Conservation (phyloP, 2,888 invertebrate genomes). For the Ceramica pisi region DNA sequence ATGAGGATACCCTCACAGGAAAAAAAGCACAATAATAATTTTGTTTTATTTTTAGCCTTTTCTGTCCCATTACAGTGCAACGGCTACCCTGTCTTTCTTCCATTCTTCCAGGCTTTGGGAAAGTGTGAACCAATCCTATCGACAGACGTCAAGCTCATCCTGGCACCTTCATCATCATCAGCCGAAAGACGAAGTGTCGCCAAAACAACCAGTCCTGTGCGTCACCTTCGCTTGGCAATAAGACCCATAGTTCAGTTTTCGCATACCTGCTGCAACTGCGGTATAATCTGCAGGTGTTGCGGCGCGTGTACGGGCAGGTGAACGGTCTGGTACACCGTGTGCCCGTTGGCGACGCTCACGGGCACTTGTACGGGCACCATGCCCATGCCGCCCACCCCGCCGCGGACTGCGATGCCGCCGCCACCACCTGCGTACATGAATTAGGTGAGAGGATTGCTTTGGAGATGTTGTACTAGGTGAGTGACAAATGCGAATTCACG, state of each 20-base stretch:
- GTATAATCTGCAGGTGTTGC: constrained; percentile 94
- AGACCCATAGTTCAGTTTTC: not conserved
- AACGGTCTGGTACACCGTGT: constrained; percentile 98
- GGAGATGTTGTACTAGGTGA: constrained; percentile 1
- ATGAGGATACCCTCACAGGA: not conserved
- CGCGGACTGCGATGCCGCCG: constrained; percentile 76
- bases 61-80: no score
- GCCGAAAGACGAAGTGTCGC: no score
- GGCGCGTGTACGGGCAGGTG: constrained; percentile 97
- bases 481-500: not conserved
- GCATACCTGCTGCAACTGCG: constrained; percentile 94
- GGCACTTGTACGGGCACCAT: constrained; percentile 98
- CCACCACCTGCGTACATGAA: constrained; percentile 59
- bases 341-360: constrained; percentile 96
- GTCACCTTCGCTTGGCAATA: not conserved
- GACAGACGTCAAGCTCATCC: no score
- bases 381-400: constrained; percentile 82
- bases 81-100: no score
- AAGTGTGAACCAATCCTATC: no score
- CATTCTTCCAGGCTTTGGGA: no score
- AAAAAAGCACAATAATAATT: not conserved
- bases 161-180: no score
- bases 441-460: not conserved
- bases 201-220: no score
- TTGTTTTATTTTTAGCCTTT: no score